Base-by-base conservation (phyloP, 2,888 invertebrate species). In the Nipponacmea schrenckii region DNA sequence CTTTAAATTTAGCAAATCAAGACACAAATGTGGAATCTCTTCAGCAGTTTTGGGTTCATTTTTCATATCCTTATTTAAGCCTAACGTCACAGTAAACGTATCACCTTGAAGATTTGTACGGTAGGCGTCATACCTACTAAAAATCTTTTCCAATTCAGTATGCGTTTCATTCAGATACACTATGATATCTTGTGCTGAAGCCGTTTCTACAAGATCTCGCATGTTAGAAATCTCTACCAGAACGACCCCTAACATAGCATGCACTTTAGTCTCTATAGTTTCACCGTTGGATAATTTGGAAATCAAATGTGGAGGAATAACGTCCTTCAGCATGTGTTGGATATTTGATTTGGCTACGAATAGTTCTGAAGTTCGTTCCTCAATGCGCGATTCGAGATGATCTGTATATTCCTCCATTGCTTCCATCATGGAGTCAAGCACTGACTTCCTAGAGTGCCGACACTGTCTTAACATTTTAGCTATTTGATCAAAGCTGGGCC, bases 341-440 rank as follows among this genome's bases (percentile, higher is more conserved):
- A 86, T 77, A 39, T 79, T 80, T 12, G 72, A 67, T 44, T 79
- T 83, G 46, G 81, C 76, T 0, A 77, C 24, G 1, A 73, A 75
- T 44, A 85, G 69, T 50, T 85, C 86, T 0, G 72, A 69, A 5
- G 83, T 84, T n/a, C 84, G 68, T 64, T 83, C 84, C 24, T 83
- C 77, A 2, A 86, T 79, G 64, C 81, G 81, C 12, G 83, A 85
- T 73, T 87, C 87, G 56, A 87, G 78, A 46, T 81, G 79, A 1
- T 69, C 71, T 0, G 84, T 81, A 74, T 87, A 87, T 39, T 79
- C 80, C 67, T 88, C 87, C 77, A 88, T 80, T 7, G 85, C 80
- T 26, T 84, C 82, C 80, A 88, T 85, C 82, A 88, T 86, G 56
- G 81, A 81, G 73, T 88, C 88, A 39, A 88, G 69, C 17, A 88